A percentile compares a stretch with the other conserved stretches of the same genome.
Evolutionary conservation across 2,888 invertebrate species (phyloP).

Genomic region (Phania funesta): DNA sequence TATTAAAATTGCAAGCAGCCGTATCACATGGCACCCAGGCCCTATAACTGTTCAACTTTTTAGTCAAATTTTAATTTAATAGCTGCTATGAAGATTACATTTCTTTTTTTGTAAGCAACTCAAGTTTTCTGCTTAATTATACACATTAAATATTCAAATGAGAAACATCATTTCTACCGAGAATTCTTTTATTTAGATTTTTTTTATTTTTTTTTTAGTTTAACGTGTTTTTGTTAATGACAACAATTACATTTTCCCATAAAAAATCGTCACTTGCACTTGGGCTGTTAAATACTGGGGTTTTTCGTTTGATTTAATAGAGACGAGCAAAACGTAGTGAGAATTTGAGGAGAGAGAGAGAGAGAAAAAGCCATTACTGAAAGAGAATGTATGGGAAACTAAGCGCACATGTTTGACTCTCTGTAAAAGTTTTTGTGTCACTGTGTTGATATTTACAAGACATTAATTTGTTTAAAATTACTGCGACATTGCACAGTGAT

Average conservation of each 20-base stretch:
- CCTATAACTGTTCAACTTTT: no score
- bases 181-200: not conserved
- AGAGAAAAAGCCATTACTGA: no score
- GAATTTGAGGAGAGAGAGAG: not conserved
- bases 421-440: conserved; percentile 11
- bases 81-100: no score
- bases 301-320: not conserved
- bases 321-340: not conserved
- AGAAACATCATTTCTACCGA: not conserved
- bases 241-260: conserved; percentile 1
- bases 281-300: conserved; percentile 31
- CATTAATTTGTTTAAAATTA: conserved; percentile 23
- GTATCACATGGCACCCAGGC: conserved; percentile 41
- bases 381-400: not conserved
- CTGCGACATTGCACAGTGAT: conserved; percentile 18
- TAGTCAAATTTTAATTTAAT: no score
- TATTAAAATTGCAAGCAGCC: conserved; percentile 22
- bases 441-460: conserved; percentile 38
- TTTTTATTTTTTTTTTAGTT: not conserved
- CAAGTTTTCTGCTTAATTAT: no score
- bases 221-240: not conserved
- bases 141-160: no score
- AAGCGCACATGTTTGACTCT: conserved; percentile 33
- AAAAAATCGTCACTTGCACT: conserved; percentile 24
- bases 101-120: no score